A percentile compares a stretch with the other conserved stretches of the same genome.
Evolutionary conservation across 2,797 vertebrate species (phyloP).

Genomic region (Lepidocolaptes lacrymiger): DNA sequence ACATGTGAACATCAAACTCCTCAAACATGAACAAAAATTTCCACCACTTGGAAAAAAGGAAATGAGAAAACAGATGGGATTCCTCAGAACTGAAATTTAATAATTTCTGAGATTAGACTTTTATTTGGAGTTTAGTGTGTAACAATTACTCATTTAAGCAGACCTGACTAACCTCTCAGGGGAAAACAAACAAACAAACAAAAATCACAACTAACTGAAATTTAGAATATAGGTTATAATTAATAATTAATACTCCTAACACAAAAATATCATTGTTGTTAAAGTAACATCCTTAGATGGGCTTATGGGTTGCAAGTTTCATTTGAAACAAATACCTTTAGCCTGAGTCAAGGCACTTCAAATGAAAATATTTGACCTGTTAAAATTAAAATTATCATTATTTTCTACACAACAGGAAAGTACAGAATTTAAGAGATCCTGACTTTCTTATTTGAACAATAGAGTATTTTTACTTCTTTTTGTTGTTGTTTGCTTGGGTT

Average conservation of each 20-base stretch:
- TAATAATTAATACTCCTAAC: not conserved
- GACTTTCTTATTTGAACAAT: not conserved
- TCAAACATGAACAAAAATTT: not conserved
- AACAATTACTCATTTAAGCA: not conserved
- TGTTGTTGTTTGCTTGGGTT: not conserved
- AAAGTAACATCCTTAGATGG: not conserved
- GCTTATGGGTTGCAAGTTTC: not conserved
- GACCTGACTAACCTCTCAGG: not conserved
- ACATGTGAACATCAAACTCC: not conserved
- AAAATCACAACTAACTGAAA: not conserved
- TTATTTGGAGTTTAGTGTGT: not conserved
- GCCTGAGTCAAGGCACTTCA: not conserved
- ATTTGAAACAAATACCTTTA: not conserved
- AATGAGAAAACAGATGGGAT: not conserved
- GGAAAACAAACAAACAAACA: fast-evolving
- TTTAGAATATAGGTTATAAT: not conserved
- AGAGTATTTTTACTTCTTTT: not conserved
- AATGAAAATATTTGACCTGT: not conserved
- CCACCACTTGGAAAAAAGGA: not conserved
- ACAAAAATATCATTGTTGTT: not conserved
- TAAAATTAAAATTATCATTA: not conserved
- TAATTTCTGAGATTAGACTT: not conserved
- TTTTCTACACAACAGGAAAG: not conserved
- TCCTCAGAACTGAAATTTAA: not conserved
- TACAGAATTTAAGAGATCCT: not conserved